A percentile compares a stretch with the other conserved stretches of the same genome.
These are phyloP conservation scores for Nasonia giraulti DNA, from an alignment of 1,140 invertebrate species.

Conservation along the genomic window DNA sequence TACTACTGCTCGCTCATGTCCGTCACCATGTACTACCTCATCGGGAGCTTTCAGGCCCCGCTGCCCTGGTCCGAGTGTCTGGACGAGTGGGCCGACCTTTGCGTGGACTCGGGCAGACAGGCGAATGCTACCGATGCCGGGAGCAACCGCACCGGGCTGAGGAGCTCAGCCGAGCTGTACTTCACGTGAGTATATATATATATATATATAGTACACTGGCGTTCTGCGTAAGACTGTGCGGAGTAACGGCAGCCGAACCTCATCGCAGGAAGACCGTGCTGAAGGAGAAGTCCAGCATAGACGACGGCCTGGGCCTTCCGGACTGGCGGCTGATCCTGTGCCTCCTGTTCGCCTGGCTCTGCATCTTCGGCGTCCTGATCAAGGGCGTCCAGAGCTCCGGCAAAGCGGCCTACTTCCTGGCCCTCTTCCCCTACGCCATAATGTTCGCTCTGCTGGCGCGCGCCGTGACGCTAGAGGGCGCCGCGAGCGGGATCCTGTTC, in stretches of 20 bases:
- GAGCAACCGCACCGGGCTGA: conserved; percentile 56
- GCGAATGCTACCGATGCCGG: conserved; percentile 57
- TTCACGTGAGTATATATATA: conserved; percentile 78
- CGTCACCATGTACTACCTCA: conserved; percentile 85
- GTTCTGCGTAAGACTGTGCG: too few species aligned
- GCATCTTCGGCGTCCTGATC: conserved; percentile 78
- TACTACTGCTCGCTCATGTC: conserved; percentile 91
- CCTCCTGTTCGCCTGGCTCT: conserved; percentile 78
- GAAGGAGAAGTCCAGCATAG: conserved; percentile 77
- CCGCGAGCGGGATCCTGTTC: conserved; percentile 82
- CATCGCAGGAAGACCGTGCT: conserved; percentile 70
- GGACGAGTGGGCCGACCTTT: conserved; percentile 77
- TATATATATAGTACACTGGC: too few species aligned
- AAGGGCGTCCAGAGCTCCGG: conserved; percentile 77
- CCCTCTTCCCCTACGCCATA: conserved; percentile 80
- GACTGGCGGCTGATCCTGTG: conserved; percentile 80
- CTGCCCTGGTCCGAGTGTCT: conserved; percentile 82
- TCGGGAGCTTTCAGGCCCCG: conserved; percentile 78
- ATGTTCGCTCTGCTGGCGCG: conserved; percentile 78
- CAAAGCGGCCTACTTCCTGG: conserved; percentile 78
- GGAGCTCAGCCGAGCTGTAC: conserved; percentile 78
- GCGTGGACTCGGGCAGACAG: conserved; percentile 61
- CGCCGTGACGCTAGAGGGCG: conserved; percentile 72
- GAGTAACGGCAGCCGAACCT: not conserved
- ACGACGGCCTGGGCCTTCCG: conserved; percentile 79